Evolutionary conservation across 2,113 vertebrate genomes (phyloP), one percentile per base, ranked within the genome.

Genomic region (Martes martes): DNA sequence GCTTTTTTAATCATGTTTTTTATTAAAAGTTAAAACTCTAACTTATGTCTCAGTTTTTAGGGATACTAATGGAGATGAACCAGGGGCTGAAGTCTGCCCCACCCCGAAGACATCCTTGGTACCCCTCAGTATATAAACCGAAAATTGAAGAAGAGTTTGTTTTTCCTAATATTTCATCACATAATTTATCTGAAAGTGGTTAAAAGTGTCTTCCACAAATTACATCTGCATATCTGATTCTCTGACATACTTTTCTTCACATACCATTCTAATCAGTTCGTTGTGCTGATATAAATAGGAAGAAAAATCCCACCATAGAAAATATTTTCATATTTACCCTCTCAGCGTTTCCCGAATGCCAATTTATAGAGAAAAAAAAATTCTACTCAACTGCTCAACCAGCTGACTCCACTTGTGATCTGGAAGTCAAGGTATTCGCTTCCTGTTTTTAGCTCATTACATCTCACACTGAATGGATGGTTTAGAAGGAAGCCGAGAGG

Each of bases 371-470:
- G 65, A 28, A 39, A 55, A 61, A 61, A 86, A 69, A 59, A 21
- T 4, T 10, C 3, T 11, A 26, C 21, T 65, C 45, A 28, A 63
- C 36, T 33, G 91, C 28, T 85, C 69, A 80, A 50, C 71, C 86
- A 61, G 65, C 52, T 81, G 94, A 85, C 82, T 80, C 52, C 4
- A 26, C 19, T 7, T 89, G 57, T 76, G 67, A 89, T 42, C 82
- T 85, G 11, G 71, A 89, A 91, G 78, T 80, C 39, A 33, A 73
- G 19, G 42, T 47, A 23, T 69, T 55, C 67, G 55, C 47, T 93
- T 78, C 85, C n/a, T 21, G 7, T 21, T 67, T 86, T 87, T 50
- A 11, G 45, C 26, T 86, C 33, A 2, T 16, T 74, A 31, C 50
- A 67, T 57, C 50, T 36, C 31, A 33, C 59, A 11, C 63, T 55